phyloP scores from a whole-genome alignment of 1,140 invertebrate genomes.

The Euborellia annulipes region DNA sequence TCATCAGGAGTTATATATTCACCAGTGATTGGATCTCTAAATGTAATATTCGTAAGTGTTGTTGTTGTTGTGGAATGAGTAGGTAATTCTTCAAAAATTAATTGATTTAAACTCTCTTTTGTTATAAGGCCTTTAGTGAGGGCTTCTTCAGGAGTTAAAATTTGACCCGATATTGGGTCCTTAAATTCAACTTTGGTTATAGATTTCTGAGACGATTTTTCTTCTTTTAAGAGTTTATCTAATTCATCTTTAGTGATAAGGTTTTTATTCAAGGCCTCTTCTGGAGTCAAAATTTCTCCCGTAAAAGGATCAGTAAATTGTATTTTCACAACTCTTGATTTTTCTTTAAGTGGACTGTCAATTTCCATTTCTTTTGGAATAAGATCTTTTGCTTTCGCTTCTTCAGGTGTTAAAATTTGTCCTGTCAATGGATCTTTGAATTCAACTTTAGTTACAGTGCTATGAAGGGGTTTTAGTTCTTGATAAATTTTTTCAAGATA shows the following conservation, averaged over 20 bases:
- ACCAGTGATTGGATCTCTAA: constrained; percentile 63
- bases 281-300: constrained; percentile 29
- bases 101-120: constrained; percentile 13
- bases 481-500: constrained; percentile 21
- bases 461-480: constrained; percentile 6
- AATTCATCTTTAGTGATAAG: constrained; percentile 3
- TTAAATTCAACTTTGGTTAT: constrained; percentile 15
- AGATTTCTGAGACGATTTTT: constrained; percentile 24
- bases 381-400: too few relatives aligned
- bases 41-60: constrained; percentile 21
- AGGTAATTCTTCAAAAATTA: too few relatives aligned
- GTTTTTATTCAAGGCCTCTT: constrained; percentile 26
- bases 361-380: too few relatives aligned
- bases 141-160: constrained; percentile 32
- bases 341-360: constrained; percentile 12
- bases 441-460: too few relatives aligned
- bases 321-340: constrained; percentile 8
- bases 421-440: too few relatives aligned
- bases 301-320: constrained; percentile 30
- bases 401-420: too few relatives aligned
- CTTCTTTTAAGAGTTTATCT: constrained; percentile 43
- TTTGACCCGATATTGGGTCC: constrained; percentile 25
- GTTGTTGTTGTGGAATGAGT: too few relatives aligned
- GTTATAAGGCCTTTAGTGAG: constrained; percentile 34
- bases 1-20: constrained; percentile 55